Evolutionary conservation across 2,888 invertebrate species (phyloP).

Genomic region (Myopa testacea): DNA sequence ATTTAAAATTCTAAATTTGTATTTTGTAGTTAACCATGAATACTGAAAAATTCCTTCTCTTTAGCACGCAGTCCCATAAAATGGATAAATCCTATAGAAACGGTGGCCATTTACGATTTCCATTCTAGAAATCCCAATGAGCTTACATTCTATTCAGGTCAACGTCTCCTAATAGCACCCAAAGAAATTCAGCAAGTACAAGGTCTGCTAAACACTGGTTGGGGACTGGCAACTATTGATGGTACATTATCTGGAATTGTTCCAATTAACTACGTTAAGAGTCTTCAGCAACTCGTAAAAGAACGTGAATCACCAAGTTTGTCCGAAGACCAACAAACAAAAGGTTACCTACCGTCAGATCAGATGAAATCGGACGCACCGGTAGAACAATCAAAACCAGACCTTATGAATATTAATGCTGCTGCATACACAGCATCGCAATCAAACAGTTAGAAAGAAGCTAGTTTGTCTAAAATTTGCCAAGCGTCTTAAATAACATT

Average conservation of each 20-base stretch:
- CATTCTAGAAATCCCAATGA: constrained; percentile 79
- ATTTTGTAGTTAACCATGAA: no score
- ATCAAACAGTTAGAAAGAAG: not conserved
- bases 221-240: constrained; percentile 75
- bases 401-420: constrained; percentile 56
- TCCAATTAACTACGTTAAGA: constrained; percentile 73
- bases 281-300: constrained; percentile 59
- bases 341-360: constrained; percentile 10
- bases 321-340: constrained; percentile 9
- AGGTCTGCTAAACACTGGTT: constrained; percentile 75
- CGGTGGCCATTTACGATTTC: constrained; percentile 82
- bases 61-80: constrained; percentile 76
- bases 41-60: no score
- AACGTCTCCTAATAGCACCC: constrained; percentile 85
- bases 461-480: no score
- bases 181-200: constrained; percentile 80
- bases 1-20: no score
- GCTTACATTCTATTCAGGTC: constrained; percentile 80
- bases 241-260: constrained; percentile 74
- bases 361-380: not conserved
- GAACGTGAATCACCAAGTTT: constrained; percentile 47
- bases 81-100: constrained; percentile 77
- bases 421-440: constrained; percentile 56
- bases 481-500: no score
- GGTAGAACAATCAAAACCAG: constrained; percentile 49